Evolutionary conservation across 2,797 vertebrate species (phyloP).

Genomic region (Fistularia commersonii): DNA sequence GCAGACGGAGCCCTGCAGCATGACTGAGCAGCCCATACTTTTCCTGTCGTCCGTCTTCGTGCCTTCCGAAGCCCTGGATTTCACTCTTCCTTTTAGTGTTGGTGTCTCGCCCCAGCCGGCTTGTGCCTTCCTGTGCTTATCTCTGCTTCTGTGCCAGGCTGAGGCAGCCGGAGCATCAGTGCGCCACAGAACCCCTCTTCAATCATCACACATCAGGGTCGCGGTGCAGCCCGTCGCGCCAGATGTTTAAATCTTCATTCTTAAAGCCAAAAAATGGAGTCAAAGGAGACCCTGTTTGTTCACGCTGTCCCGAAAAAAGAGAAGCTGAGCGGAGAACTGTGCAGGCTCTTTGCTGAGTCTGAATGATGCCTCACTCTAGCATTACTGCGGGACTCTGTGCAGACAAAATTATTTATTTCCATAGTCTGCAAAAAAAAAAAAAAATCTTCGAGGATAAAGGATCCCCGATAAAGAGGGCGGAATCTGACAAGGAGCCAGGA

Average conservation of each 20-base stretch:
- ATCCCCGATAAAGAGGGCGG: too few species aligned
- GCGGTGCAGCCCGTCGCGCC: conserved; percentile 35
- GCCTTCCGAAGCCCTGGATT: conserved; percentile 24
- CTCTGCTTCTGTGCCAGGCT: conserved; percentile 57
- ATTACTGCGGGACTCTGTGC: conserved; percentile 28
- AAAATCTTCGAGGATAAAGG: too few species aligned
- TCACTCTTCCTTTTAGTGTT: conserved; percentile 12
- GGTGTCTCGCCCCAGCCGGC: conserved; percentile 21
- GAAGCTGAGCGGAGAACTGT: too few species aligned
- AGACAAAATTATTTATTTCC: conserved; percentile 40
- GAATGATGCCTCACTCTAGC: conserved; percentile 30
- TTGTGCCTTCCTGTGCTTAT: conserved; percentile 49
- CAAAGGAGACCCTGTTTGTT: too few species aligned
- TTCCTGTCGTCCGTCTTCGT: conserved; percentile 9
- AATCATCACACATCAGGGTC: conserved; percentile 32
- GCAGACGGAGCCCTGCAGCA: conserved; percentile 1
- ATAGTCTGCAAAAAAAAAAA: conserved; percentile 49
- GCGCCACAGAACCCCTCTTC: too few species aligned
- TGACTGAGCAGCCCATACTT: conserved; percentile 14
- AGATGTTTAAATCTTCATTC: too few species aligned
- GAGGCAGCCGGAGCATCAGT: too few species aligned
- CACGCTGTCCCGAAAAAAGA: too few species aligned
- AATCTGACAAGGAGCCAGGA: too few species aligned
- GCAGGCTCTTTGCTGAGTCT: conserved; percentile 17
- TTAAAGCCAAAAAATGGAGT: too few species aligned